Conservation (phyloP, 2,888 invertebrate species). For the Habroteleia sp. region DNA sequence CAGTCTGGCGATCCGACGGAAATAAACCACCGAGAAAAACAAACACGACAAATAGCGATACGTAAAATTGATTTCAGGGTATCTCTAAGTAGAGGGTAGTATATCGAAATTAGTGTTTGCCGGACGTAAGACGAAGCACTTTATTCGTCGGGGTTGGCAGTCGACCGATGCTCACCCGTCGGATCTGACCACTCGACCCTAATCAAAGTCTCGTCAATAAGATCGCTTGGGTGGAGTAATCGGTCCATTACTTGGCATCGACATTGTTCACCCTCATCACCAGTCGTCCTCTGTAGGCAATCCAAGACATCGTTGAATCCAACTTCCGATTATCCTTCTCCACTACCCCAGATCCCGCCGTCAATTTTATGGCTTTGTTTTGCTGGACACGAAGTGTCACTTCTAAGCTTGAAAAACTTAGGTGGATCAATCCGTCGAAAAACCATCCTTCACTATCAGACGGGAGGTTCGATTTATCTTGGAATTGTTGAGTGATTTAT, state of each 20-base stretch:
- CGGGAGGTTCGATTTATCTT: background rate
- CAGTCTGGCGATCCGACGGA: background rate
- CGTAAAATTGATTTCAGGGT: conserved; percentile 62
- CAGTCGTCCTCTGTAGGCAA: conserved; percentile 33
- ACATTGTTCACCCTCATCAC: conserved; percentile 77
- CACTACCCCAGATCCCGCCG: conserved; percentile 58
- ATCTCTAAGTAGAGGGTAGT: conserved; percentile 57
- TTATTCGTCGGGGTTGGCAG: conserved; percentile 66
- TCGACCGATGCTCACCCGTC: conserved; percentile 75
- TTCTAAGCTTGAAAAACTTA: conserved; percentile 35
- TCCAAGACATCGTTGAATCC: conserved; percentile 60
- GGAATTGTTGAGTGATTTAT: background rate
- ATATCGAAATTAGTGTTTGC: conserved; percentile 63
- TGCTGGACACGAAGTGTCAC: conserved; percentile 32
- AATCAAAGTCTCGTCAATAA: conserved; percentile 81
- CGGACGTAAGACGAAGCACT: conserved; percentile 31
- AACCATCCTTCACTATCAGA: conserved; percentile 5
- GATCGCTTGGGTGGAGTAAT: conserved; percentile 80
- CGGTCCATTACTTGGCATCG: conserved; percentile 80
- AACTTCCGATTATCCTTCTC: conserved; percentile 69
- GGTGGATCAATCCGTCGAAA: conserved; percentile 43
- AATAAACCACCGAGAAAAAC: conserved; percentile 17
- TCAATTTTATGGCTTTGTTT: conserved; percentile 52
- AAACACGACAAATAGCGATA: conserved; percentile 54
- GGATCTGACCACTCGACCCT: conserved; percentile 81